Conservation (phyloP, 2,888 invertebrate species). For the Gymnosoma rotundatum region DNA sequence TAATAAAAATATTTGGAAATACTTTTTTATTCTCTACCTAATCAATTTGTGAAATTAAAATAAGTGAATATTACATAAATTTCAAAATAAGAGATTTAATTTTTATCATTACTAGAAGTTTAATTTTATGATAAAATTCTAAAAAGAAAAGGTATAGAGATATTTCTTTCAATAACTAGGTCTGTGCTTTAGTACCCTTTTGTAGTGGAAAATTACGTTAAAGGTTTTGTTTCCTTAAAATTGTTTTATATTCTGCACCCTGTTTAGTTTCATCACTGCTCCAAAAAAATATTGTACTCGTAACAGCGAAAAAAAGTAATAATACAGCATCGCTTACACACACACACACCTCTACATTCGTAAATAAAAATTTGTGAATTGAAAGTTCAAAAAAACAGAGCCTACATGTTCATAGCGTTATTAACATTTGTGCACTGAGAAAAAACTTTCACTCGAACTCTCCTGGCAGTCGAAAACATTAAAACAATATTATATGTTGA, state of each 20-base stretch:
- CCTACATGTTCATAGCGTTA: constrained; percentile 21
- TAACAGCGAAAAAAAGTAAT: constrained; percentile 10
- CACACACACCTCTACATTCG: constrained; percentile 6
- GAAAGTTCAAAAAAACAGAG: constrained; percentile 25
- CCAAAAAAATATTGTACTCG: constrained; percentile 8
- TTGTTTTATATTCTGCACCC: constrained; percentile 24
- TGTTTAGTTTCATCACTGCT: constrained; percentile 36
- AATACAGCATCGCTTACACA: constrained; percentile 49
- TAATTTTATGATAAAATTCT: no score
- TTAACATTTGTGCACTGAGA: constrained; percentile 27
- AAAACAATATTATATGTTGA: not conserved
- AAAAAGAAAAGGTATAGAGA: no score
- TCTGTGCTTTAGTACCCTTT: no score
- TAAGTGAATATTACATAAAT: no score
- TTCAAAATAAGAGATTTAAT: no score
- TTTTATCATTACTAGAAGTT: no score
- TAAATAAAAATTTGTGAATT: constrained; percentile 37
- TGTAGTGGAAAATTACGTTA: no score
- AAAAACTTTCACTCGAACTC: not conserved
- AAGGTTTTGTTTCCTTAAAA: constrained; percentile 2
- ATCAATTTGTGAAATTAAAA: no score
- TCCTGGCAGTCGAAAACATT: no score
- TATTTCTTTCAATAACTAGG: no score
- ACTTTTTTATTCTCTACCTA: no score
- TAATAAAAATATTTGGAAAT: no score